A percentile compares a stretch with the other conserved stretches of the same genome.
These are phyloP conservation scores for Patella caerulea DNA, from an alignment of 2,888 invertebrate genomes.

Conservation along the genomic window DNA sequence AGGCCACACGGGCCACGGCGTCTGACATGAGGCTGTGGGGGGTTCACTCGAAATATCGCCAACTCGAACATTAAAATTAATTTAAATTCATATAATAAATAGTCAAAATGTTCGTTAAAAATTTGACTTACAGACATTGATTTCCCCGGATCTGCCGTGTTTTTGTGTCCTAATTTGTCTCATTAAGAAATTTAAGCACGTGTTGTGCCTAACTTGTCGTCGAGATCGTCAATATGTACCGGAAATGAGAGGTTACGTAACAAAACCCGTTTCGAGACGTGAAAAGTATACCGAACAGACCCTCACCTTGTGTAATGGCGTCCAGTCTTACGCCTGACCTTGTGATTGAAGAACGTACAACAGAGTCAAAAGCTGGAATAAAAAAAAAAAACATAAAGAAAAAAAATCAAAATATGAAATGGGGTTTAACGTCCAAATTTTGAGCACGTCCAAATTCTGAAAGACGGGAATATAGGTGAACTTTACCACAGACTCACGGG, in stretches of 20 bases:
- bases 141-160: background rate
- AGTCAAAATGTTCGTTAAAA: too few relatives aligned
- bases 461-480: too few relatives aligned
- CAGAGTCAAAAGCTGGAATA: slow-evolving; percentile 14
- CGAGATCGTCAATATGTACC: background rate
- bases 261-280: background rate
- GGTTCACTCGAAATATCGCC: too few relatives aligned
- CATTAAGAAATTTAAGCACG: background rate
- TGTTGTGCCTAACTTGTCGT: background rate
- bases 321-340: background rate
- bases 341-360: slow-evolving; percentile 16
- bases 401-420: background rate
- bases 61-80: too few relatives aligned
- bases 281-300: background rate
- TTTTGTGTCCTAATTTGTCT: background rate
- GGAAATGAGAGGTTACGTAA: background rate
- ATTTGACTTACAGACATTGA: background rate
- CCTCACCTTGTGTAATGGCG: background rate
- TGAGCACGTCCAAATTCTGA: too few relatives aligned
- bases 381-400: background rate
- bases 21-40: too few relatives aligned
- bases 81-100: too few relatives aligned
- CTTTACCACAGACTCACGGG: too few relatives aligned
- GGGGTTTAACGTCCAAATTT: too few relatives aligned
- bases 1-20: too few relatives aligned